Evolutionary conservation across 2,113 vertebrate genomes (phyloP).

Genomic region (Lates calcarifer): DNA sequence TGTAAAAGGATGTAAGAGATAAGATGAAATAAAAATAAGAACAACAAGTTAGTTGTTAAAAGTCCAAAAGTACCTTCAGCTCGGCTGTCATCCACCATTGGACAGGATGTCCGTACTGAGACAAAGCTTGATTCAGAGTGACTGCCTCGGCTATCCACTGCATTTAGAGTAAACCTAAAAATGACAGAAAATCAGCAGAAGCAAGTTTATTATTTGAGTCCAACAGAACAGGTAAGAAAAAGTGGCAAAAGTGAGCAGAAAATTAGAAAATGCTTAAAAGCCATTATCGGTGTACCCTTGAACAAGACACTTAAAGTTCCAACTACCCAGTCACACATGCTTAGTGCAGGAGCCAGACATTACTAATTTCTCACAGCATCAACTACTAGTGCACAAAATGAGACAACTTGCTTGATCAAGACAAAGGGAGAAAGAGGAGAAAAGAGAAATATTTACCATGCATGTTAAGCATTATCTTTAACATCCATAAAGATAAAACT

Average conservation of each 20-base stretch:
- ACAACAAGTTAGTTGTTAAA: not conserved
- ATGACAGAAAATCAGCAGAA: constrained; percentile 5
- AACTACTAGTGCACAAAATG: not conserved
- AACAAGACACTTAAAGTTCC: not conserved
- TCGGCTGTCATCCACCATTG: constrained; percentile 95
- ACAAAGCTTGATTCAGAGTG: constrained; percentile 93
- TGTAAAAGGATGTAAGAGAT: constrained; percentile 18
- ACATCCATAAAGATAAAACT: not conserved
- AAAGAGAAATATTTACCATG: not conserved
- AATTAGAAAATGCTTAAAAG: not conserved
- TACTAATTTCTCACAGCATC: not conserved
- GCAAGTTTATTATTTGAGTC: not conserved
- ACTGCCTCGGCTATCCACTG: constrained; percentile 94
- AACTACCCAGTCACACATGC: not conserved
- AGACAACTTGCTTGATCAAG: not conserved
- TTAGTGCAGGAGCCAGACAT: not conserved
- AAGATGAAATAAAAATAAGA: not conserved
- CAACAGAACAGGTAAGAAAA: not conserved
- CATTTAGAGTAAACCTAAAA: constrained; percentile 93
- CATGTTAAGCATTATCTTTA: not conserved
- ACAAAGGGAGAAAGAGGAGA: not conserved
- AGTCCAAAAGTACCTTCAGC: constrained; percentile 91
- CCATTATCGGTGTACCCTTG: not conserved
- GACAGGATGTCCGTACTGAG: constrained; percentile 94
- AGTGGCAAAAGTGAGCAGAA: not conserved